Evolutionary conservation across 2,888 invertebrate species (phyloP).

Genomic region (Nomada ferruginata): DNA sequence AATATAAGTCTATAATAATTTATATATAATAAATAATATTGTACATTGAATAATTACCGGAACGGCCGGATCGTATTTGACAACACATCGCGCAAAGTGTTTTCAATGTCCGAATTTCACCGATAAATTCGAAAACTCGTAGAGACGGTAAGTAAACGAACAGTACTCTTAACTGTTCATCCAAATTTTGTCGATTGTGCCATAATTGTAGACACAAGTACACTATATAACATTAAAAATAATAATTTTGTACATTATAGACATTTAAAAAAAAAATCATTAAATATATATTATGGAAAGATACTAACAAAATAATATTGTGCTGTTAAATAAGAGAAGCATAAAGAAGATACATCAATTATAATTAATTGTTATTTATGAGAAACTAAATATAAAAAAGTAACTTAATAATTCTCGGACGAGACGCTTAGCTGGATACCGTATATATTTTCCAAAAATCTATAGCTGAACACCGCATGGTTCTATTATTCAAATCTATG

Average conservation of each 20-base stretch:
- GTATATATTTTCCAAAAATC: too few species aligned
- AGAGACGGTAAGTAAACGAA: slow-evolving; percentile 64
- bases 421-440: too few species aligned
- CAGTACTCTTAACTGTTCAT: slow-evolving; percentile 60
- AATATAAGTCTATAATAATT: background rate
- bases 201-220: slow-evolving; percentile 69
- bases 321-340: too few species aligned
- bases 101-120: slow-evolving; percentile 67
- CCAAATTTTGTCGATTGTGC: slow-evolving; percentile 72
- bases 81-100: slow-evolving; percentile 70
- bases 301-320: too few species aligned
- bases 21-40: slow-evolving; percentile 1
- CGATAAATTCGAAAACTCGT: slow-evolving; percentile 67
- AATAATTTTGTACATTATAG: background rate
- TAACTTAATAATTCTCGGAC: too few species aligned
- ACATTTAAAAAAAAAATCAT: slow-evolving; percentile 3
- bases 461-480: too few species aligned
- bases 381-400: too few species aligned
- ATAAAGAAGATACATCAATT: too few species aligned
- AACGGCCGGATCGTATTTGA: slow-evolving; percentile 64
- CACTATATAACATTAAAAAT: slow-evolving; percentile 47
- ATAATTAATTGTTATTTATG: too few species aligned
- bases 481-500: too few species aligned
- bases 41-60: slow-evolving; percentile 60
- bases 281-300: background rate